Conservation (phyloP, 2,113 vertebrate species). For the Ptyas mucosa region DNA sequence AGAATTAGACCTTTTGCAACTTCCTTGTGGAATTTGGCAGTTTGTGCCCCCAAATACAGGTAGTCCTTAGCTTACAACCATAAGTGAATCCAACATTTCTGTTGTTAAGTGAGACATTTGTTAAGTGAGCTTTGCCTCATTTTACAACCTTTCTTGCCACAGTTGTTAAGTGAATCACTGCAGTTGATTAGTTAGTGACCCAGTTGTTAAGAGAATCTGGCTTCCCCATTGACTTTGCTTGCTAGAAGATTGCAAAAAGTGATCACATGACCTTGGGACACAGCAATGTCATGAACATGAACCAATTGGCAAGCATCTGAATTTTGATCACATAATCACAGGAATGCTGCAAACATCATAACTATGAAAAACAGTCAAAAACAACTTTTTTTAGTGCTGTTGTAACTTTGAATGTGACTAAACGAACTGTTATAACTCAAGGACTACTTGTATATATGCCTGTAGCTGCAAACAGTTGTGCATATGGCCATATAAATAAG, state of each 20-base stretch:
- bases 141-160: no score
- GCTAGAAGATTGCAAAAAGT: no score
- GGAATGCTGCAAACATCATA: neutral
- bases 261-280: no score
- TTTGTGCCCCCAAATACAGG: neutral
- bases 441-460: neutral
- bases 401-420: neutral
- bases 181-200: no score
- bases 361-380: neutral
- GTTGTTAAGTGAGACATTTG: no score
- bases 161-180: no score
- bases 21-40: neutral
- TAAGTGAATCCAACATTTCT: no score
- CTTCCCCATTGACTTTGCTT: no score
- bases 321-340: neutral
- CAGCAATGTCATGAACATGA: neutral
- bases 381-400: neutral
- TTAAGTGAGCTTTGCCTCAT: no score
- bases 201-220: no score
- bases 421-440: neutral
- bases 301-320: neutral
- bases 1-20: neutral
- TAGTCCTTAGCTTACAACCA: no score
- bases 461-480: neutral
- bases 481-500: constrained; percentile 27